Percentiles rank a stretch among this genome's conserved stretches.
Conservation (phyloP, 2,888 invertebrate genomes). For the Sericinus montela region DNA sequence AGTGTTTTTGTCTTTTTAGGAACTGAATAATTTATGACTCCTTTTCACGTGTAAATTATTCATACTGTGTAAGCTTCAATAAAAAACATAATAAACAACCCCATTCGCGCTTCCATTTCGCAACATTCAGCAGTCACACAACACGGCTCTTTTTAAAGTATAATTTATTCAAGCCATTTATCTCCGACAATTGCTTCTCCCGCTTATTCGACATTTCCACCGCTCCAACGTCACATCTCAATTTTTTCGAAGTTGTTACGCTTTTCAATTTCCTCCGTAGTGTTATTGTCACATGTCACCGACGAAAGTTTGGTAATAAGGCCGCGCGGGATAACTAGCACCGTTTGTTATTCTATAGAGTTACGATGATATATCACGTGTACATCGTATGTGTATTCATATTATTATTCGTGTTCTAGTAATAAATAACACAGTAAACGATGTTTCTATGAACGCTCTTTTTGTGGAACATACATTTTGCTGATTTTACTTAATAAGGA, state of each 20-base stretch:
- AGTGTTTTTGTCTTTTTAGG: too few relatives aligned
- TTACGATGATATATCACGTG: neutral
- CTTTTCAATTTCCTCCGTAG: slow-evolving; percentile 32
- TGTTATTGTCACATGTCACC: slow-evolving; percentile 14
- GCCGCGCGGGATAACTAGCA: slow-evolving; percentile 7
- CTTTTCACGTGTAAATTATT: slow-evolving; percentile 1
- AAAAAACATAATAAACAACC: slow-evolving; percentile 7
- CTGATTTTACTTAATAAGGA: too few relatives aligned
- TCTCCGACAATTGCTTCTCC: slow-evolving; percentile 21
- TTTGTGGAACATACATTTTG: too few relatives aligned
- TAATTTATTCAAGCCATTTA: slow-evolving; percentile 19
- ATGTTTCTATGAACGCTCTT: too few relatives aligned
- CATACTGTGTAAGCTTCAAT: slow-evolving; percentile 7
- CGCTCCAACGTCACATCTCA: slow-evolving; percentile 30
- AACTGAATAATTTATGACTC: too few relatives aligned
- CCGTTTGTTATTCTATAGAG: neutral
- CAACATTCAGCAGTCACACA: slow-evolving; percentile 6
- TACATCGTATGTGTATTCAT: too few relatives aligned
- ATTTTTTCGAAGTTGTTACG: slow-evolving; percentile 32
- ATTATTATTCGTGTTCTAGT: too few relatives aligned
- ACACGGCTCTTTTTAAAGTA: slow-evolving; percentile 10
- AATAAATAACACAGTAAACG: too few relatives aligned
- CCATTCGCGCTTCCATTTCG: slow-evolving; percentile 3
- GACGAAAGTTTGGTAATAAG: slow-evolving; percentile 16
- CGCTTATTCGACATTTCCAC: slow-evolving; percentile 35